Evolutionary conservation across 1,140 invertebrate genomes (phyloP).

Genomic region (Tigriopus japonicus): DNA sequence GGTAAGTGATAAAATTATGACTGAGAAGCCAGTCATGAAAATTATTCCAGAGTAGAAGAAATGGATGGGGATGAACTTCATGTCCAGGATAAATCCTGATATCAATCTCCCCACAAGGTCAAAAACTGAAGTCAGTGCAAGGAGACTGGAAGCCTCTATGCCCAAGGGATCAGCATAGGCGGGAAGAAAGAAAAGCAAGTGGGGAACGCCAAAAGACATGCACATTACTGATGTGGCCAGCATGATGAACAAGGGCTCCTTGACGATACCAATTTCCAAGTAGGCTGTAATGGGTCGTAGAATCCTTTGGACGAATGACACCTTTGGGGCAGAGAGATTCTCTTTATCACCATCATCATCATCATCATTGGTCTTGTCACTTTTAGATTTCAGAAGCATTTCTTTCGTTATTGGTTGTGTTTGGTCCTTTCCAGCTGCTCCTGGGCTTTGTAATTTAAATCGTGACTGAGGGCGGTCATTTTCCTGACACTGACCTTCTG

Average conservation of each 20-base stretch:
- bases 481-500: too few relatives aligned
- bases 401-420: too few relatives aligned
- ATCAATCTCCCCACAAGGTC: conserved; percentile 46
- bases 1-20: conserved; percentile 38
- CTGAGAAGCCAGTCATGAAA: conserved; percentile 41
- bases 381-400: too few relatives aligned
- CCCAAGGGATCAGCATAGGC: conserved; percentile 43
- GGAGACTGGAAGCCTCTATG: conserved; percentile 43
- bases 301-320: background rate
- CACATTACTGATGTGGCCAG: conserved; percentile 47
- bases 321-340: background rate
- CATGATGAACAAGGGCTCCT: conserved; percentile 37
- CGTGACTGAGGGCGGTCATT: too few relatives aligned
- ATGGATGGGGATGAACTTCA: conserved; percentile 41
- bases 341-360: background rate
- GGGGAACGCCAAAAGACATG: conserved; percentile 52
- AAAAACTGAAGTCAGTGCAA: conserved; percentile 46
- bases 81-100: conserved; percentile 45
- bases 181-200: conserved; percentile 49
- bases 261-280: conserved; percentile 42
- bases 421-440: too few relatives aligned
- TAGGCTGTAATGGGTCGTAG: conserved; percentile 23
- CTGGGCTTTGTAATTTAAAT: too few relatives aligned
- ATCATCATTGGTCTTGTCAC: background rate
- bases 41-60: conserved; percentile 31